Evolutionary conservation across 2,888 invertebrate genomes (phyloP).

Genomic region (Caenorhabditis sp.): DNA sequence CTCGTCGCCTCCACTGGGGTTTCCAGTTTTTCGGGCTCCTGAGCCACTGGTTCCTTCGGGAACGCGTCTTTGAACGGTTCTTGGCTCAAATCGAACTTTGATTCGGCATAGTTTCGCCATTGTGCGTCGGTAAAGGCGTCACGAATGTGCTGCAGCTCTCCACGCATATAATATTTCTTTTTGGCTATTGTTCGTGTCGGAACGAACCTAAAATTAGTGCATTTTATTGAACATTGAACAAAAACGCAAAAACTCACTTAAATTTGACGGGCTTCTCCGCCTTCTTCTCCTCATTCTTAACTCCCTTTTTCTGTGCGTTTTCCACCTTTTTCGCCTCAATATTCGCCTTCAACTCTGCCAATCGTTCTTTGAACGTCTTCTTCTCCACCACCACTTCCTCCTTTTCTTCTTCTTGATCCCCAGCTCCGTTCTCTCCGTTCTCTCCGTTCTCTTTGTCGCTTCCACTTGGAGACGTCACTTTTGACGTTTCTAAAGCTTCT

Average conservation of each 20-base stretch:
- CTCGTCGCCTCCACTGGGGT: not conserved
- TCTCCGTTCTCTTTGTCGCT: not conserved
- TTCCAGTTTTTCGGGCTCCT: not conserved
- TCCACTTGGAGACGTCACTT: not conserved
- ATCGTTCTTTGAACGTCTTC: conserved; percentile 33
- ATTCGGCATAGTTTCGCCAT: conserved; percentile 61
- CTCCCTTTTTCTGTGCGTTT: not conserved
- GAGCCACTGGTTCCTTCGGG: not conserved
- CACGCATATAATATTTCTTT: conserved; percentile 69
- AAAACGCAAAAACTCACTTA: too few relatives aligned
- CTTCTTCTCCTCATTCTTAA: conserved; percentile 7
- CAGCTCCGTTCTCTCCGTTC: not conserved
- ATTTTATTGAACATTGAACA: too few relatives aligned
- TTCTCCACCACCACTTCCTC: conserved; percentile 7
- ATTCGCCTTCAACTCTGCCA: conserved; percentile 33
- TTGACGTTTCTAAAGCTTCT: too few relatives aligned
- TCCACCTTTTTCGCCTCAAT: conserved; percentile 7
- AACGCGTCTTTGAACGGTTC: conserved; percentile 51
- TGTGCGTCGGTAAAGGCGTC: conserved; percentile 43
- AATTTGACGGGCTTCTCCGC: too few relatives aligned
- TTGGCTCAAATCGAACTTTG: conserved; percentile 54
- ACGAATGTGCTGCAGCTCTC: conserved; percentile 66
- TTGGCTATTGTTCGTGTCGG: conserved; percentile 63
- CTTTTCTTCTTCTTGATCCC: conserved; percentile 9
- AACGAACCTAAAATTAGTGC: conserved; percentile 58